These are phyloP conservation scores for Bubalus kerabau DNA, from an alignment of 2,113 vertebrate genomes.

Conservation along the genomic window DNA sequence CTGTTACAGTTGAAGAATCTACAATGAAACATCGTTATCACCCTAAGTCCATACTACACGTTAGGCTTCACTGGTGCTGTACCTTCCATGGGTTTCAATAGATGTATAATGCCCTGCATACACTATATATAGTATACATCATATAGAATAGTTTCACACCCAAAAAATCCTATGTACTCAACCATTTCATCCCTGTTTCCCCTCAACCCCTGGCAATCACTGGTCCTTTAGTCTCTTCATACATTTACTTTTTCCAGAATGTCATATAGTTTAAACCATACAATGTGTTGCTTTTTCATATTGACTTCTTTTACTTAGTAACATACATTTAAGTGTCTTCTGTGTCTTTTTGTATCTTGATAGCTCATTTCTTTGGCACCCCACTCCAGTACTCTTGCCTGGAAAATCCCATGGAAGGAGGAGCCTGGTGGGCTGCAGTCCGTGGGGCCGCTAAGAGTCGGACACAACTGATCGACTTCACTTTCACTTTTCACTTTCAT, in stretches of 20 bases:
- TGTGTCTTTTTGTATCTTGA: background rate
- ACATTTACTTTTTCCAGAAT: background rate
- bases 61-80: background rate
- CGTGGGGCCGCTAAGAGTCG: too few species aligned
- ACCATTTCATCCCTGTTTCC: background rate
- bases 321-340: background rate
- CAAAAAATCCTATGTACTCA: background rate
- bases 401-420: too few species aligned
- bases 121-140: background rate
- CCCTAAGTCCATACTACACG: background rate
- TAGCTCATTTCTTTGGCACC: background rate
- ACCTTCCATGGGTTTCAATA: background rate
- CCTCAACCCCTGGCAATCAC: background rate
- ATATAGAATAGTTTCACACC: background rate
- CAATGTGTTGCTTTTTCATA: background rate
- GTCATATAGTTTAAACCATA: background rate
- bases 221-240: background rate
- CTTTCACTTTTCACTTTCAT: too few species aligned
- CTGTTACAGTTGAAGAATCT: background rate
- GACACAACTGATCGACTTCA: too few species aligned
- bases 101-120: background rate
- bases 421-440: too few species aligned
- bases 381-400: too few species aligned
- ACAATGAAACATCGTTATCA: background rate
- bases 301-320: background rate